Percentiles rank a stretch among this genome's conserved stretches.
These are phyloP conservation scores for Carcharodon carcharias DNA, from an alignment of 2,797 vertebrate genomes.

Conservation along the genomic window DNA sequence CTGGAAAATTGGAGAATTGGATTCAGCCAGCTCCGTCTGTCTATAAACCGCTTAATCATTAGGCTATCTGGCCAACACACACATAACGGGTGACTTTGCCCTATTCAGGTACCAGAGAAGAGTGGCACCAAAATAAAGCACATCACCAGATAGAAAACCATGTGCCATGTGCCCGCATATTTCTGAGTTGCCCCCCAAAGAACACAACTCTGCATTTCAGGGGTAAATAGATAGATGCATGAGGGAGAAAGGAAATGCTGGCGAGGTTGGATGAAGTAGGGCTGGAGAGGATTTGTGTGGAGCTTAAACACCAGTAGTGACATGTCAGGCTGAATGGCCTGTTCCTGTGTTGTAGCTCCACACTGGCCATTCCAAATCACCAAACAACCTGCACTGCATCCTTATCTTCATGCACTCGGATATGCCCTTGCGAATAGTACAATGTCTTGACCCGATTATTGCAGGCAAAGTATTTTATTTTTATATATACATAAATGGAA, in stretches of 20 bases:
- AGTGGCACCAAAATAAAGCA: not conserved
- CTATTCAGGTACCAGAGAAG: not conserved
- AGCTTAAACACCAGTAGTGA: not conserved
- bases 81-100: too few relatives aligned
- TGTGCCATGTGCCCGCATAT: not conserved
- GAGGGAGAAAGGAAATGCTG: not conserved
- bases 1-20: too few relatives aligned
- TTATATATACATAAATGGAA: conserved; percentile 16
- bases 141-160: not conserved
- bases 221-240: not conserved
- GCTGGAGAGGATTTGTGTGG: not conserved
- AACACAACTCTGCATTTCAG: not conserved
- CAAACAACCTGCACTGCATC: not conserved
- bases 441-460: not conserved
- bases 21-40: not conserved
- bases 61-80: not conserved
- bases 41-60: not conserved
- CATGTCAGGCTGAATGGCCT: not conserved
- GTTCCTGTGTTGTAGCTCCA: not conserved
- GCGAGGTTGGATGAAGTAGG: not conserved
- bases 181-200: not conserved
- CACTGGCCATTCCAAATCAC: not conserved
- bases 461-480: conserved; percentile 28
- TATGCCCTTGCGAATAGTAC: not conserved
- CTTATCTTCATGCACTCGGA: not conserved